These are phyloP conservation scores for Chironomus tentans DNA, from an alignment of 2,888 invertebrate species.

Conservation along the genomic window DNA sequence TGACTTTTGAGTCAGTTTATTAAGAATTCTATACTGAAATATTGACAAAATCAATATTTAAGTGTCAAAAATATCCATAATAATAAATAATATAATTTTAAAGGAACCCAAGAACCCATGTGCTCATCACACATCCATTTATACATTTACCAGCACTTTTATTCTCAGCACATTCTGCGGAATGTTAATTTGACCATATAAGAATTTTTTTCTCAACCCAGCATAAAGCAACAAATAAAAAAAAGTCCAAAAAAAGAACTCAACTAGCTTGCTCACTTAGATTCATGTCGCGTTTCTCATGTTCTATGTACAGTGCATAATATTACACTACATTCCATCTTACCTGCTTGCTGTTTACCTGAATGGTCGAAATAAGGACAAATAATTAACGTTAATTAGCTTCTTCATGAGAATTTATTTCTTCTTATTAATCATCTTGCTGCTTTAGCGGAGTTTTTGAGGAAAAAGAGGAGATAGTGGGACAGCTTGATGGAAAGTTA, in stretches of 20 bases:
- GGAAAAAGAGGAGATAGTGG: no score
- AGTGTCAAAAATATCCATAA: no score
- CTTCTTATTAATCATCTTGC: background rate
- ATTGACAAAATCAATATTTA: no score
- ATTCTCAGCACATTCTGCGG: background rate
- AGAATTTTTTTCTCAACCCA: background rate
- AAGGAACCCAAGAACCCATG: no score
- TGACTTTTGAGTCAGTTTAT: no score
- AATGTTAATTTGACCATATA: background rate
- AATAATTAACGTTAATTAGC: constrained; percentile 13
- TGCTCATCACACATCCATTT: background rate
- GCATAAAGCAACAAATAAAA: background rate
- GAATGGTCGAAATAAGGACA: background rate
- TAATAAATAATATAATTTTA: no score
- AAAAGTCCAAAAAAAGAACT: background rate
- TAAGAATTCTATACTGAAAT: no score
- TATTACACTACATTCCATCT: background rate
- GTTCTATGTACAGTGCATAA: background rate
- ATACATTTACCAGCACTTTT: no score
- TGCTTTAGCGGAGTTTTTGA: no score
- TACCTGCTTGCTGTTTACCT: background rate
- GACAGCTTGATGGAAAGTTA: no score
- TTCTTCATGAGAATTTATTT: background rate
- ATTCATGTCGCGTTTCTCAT: background rate
- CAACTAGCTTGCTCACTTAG: background rate